These are phyloP conservation scores for Sebastes goodei DNA, from an alignment of 2,797 vertebrate genomes.

Conservation along the genomic window DNA sequence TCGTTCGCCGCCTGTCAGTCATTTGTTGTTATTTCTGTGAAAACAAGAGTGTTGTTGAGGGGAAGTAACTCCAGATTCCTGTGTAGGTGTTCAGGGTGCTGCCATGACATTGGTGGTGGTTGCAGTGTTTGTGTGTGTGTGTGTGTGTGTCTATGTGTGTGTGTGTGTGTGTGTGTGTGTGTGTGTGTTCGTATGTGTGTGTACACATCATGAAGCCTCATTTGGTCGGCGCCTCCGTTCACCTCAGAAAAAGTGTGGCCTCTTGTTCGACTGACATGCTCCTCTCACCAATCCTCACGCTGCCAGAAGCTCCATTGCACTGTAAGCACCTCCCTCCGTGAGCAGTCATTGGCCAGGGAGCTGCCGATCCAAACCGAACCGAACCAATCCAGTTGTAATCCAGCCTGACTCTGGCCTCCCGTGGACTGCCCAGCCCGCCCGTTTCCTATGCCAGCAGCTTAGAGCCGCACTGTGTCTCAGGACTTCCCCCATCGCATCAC, in stretches of 20 bases:
- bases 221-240: constrained; percentile 53
- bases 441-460: constrained; percentile 88
- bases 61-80: constrained; percentile 66
- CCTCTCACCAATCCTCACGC: constrained; percentile 70
- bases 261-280: constrained; percentile 66
- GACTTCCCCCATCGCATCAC: constrained; percentile 81
- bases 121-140: constrained; percentile 36
- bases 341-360: constrained; percentile 81
- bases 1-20: constrained; percentile 64
- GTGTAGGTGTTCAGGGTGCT: constrained; percentile 78
- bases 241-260: constrained; percentile 53
- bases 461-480: constrained; percentile 89
- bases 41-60: constrained; percentile 53
- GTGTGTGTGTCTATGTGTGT: not conserved
- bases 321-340: constrained; percentile 79
- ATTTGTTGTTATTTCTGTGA: constrained; percentile 56
- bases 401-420: constrained; percentile 86
- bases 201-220: constrained; percentile 60
- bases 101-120: constrained; percentile 65
- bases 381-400: constrained; percentile 83
- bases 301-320: constrained; percentile 84
- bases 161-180: not conserved
- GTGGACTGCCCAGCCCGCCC: constrained; percentile 78
- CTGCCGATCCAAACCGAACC: constrained; percentile 75
- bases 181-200: constrained; percentile 21